Conservation (phyloP, 2,113 vertebrate species). For the Bubo bubo region DNA sequence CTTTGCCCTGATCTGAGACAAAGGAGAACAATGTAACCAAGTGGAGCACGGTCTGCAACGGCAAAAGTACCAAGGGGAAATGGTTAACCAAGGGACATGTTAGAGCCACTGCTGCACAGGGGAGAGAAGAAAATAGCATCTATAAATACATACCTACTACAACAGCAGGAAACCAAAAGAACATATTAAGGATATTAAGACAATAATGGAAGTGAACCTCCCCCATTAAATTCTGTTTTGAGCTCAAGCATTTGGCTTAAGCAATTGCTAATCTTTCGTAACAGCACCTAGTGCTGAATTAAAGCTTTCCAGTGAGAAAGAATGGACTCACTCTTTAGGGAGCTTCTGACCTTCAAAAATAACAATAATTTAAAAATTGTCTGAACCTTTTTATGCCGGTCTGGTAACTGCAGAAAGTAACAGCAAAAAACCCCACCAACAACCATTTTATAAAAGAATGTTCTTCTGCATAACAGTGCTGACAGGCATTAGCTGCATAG, state of each 20-base stretch:
- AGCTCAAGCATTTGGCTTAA: background rate
- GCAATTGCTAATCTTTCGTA: background rate
- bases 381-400: background rate
- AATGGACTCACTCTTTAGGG: background rate
- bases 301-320: background rate
- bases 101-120: background rate
- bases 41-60: accelerated
- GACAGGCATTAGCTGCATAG: background rate
- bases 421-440: background rate
- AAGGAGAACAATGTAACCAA: background rate
- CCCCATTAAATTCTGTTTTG: background rate
- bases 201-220: background rate
- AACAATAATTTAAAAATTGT: background rate
- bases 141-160: background rate
- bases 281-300: background rate
- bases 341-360: background rate
- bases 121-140: background rate
- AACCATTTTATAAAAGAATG: background rate
- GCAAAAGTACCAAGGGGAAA: background rate
- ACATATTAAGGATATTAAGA: background rate
- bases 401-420: background rate
- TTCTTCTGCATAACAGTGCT: background rate
- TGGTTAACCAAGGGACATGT: background rate
- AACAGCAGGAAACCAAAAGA: background rate
- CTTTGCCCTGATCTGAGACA: background rate